Percentiles rank a stretch among this genome's conserved stretches.
phyloP scores from a whole-genome alignment of 1,140 invertebrate species.

The Triops longicaudatus region DNA sequence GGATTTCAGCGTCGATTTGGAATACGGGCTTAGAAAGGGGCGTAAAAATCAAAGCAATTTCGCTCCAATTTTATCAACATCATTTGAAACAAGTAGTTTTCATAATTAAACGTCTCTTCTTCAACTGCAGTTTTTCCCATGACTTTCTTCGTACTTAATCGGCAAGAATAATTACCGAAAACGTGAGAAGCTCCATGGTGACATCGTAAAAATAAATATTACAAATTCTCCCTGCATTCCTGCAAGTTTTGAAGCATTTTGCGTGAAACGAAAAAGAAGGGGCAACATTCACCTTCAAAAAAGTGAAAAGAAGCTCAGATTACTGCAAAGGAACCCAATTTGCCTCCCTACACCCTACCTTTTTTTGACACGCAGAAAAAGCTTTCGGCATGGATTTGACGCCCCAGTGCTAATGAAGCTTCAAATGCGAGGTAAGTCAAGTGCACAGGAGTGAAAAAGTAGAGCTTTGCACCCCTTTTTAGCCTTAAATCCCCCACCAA shows the following conservation, averaged over 20 bases:
- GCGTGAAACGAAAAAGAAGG: not conserved
- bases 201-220: too few species aligned
- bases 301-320: not conserved
- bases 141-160: too few species aligned
- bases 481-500: too few species aligned
- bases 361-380: not conserved
- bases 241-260: not conserved
- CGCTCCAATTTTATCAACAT: too few species aligned
- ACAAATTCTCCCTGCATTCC: not conserved
- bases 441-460: not conserved
- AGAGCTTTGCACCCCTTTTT: not conserved
- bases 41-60: too few species aligned
- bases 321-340: not conserved
- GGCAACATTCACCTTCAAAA: not conserved
- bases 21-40: too few species aligned
- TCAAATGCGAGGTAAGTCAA: not conserved
- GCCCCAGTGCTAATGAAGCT: slow-evolving; percentile 14
- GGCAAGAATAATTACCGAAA: too few species aligned
- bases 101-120: too few species aligned
- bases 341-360: not conserved
- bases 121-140: too few species aligned
- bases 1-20: too few species aligned
- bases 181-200: too few species aligned
- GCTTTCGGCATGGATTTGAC: not conserved
- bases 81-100: too few species aligned